Percentiles rank a stretch among this genome's conserved stretches.
Evolutionary conservation across 2,113 vertebrate species (phyloP).

Genomic region (Asarcornis scutulata): DNA sequence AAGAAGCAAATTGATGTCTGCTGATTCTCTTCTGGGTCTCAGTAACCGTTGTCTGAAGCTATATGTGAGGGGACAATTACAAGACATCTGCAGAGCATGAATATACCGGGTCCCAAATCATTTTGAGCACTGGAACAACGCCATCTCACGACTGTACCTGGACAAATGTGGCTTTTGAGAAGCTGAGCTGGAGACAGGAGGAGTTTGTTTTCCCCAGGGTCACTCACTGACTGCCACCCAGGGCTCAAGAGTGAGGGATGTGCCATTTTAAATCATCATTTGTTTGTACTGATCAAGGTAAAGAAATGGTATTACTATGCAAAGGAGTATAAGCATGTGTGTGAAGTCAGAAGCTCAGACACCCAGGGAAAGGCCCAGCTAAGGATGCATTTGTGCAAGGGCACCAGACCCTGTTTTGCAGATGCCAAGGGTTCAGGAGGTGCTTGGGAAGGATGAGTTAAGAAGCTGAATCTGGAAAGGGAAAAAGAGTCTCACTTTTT

Average conservation of each 20-base stretch:
- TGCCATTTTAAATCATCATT: background rate
- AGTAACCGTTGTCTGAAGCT: constrained; percentile 2
- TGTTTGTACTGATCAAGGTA: background rate
- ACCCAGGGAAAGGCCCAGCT: background rate
- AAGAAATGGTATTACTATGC: background rate
- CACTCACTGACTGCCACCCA: background rate
- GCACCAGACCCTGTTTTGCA: background rate
- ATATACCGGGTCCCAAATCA: background rate
- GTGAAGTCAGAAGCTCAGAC: background rate
- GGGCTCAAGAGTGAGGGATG: background rate
- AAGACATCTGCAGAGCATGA: background rate
- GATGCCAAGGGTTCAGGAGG: background rate
- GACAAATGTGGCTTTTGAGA: background rate
- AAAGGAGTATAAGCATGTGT: background rate
- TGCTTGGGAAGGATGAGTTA: background rate
- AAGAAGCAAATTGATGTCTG: constrained; percentile 57
- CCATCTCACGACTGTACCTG: background rate
- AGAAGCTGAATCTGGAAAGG: background rate
- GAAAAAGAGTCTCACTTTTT: background rate
- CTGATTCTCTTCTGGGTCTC: background rate
- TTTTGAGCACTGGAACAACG: background rate
- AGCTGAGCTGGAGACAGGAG: constrained; percentile 20
- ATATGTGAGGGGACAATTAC: background rate
- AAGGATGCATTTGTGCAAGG: background rate
- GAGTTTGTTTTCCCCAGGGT: background rate